These are phyloP conservation scores for Sphecodes monilicornis DNA, from an alignment of 2,888 invertebrate genomes.

Conservation along the genomic window DNA sequence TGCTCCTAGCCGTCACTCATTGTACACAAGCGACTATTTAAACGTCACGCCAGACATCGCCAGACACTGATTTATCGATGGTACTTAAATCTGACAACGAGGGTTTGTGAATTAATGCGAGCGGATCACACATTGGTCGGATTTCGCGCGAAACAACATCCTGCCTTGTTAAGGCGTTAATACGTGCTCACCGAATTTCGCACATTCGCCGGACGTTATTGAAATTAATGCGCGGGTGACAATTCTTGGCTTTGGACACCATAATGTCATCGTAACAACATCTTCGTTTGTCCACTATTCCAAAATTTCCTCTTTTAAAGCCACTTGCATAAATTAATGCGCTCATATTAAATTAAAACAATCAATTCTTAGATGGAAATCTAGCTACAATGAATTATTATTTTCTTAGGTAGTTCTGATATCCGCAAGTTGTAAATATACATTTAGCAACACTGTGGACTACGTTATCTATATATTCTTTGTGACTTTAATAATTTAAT, in stretches of 20 bases:
- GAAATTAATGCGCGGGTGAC: background rate
- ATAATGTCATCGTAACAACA: background rate
- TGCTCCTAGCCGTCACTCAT: constrained; percentile 41
- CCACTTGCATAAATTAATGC: too few relatives aligned
- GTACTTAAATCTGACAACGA: constrained; percentile 49
- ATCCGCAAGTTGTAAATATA: too few relatives aligned
- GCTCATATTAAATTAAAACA: too few relatives aligned
- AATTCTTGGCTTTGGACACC: background rate
- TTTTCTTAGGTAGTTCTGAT: too few relatives aligned
- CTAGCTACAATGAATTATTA: too few relatives aligned
- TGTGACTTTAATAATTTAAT: too few relatives aligned
- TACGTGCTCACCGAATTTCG: constrained; percentile 13
- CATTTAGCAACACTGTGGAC: too few relatives aligned
- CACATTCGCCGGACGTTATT: background rate
- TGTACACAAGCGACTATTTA: constrained; percentile 53
- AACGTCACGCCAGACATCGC: constrained; percentile 45
- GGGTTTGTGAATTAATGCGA: constrained; percentile 23
- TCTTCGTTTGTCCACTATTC: background rate
- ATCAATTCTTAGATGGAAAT: too few relatives aligned
- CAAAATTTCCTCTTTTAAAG: background rate
- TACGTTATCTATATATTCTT: too few relatives aligned
- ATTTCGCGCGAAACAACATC: constrained; percentile 27
- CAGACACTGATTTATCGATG: constrained; percentile 54
- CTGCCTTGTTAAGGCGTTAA: constrained; percentile 8
- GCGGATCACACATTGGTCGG: constrained; percentile 34